phyloP scores from a whole-genome alignment of 2,113 vertebrate genomes.

The Chaenocephalus aceratus region DNA sequence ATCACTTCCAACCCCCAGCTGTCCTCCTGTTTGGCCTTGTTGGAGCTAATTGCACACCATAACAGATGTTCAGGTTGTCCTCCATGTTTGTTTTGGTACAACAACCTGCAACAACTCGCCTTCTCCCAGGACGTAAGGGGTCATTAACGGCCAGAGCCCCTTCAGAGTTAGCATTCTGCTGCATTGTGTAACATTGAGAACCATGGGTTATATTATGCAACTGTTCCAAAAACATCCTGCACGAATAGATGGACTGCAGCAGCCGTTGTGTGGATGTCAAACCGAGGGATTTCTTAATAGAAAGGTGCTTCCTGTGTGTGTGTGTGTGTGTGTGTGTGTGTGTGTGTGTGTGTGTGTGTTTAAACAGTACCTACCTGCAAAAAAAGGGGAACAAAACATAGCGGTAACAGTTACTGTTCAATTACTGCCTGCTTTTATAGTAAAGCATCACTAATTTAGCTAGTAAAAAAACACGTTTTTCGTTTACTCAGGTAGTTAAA shows the following conservation, averaged over 20 bases:
- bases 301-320: slow-evolving; percentile 69
- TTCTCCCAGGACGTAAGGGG: no score
- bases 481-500: not conserved
- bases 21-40: not conserved
- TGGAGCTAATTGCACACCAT: not conserved
- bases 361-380: slow-evolving; percentile 32
- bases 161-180: not conserved
- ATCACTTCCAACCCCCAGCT: no score
- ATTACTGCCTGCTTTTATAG: not conserved
- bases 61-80: not conserved
- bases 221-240: slow-evolving; percentile 41
- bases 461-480: no score
- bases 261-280: slow-evolving; percentile 39
- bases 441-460: not conserved
- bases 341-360: slow-evolving; percentile 17
- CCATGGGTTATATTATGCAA: slow-evolving; percentile 32
- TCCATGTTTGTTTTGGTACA: not conserved
- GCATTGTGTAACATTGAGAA: slow-evolving; percentile 23
- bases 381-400: not conserved
- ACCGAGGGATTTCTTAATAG: slow-evolving; percentile 48
- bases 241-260: not conserved
- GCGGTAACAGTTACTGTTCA: no score
- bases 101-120: not conserved
- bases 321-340: slow-evolving; percentile 45
- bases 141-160: not conserved